phyloP scores from a whole-genome alignment of 2,888 invertebrate genomes.

The Euproctis similis region DNA sequence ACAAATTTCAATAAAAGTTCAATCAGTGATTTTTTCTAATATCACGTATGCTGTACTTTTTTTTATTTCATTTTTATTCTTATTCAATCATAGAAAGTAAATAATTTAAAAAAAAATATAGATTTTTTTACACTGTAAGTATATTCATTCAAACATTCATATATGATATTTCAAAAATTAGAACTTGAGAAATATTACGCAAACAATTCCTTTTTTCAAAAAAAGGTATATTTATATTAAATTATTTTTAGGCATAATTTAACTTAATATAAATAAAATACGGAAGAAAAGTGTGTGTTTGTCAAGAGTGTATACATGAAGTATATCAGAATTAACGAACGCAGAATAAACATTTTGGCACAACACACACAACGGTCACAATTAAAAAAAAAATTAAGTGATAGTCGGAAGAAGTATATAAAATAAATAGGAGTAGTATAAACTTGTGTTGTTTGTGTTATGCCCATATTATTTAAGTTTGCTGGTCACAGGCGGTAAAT shows the following conservation, averaged over 20 bases:
- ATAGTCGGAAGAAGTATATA: conserved; percentile 1
- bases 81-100: too few species aligned
- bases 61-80: too few species aligned
- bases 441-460: conserved; percentile 14
- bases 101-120: too few species aligned
- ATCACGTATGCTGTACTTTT: too few species aligned
- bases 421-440: conserved; percentile 8
- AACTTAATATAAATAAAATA: too few species aligned
- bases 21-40: too few species aligned
- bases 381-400: conserved; percentile 3
- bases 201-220: too few species aligned
- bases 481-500: conserved; percentile 6
- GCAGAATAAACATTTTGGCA: conserved; percentile 8
- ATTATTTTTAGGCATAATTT: too few species aligned
- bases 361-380: conserved; percentile 15
- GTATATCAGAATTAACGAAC: conserved; percentile 12
- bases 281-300: conserved; percentile 8
- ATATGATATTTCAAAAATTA: background rate
- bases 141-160: background rate
- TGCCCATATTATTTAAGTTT: conserved; percentile 11
- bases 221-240: too few species aligned
- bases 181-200: too few species aligned
- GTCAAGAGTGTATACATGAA: conserved; percentile 14
- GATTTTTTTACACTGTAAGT: too few species aligned
- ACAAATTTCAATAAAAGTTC: too few species aligned